Conservation (phyloP, 2,113 vertebrate species). For the Petromus typicus region DNA sequence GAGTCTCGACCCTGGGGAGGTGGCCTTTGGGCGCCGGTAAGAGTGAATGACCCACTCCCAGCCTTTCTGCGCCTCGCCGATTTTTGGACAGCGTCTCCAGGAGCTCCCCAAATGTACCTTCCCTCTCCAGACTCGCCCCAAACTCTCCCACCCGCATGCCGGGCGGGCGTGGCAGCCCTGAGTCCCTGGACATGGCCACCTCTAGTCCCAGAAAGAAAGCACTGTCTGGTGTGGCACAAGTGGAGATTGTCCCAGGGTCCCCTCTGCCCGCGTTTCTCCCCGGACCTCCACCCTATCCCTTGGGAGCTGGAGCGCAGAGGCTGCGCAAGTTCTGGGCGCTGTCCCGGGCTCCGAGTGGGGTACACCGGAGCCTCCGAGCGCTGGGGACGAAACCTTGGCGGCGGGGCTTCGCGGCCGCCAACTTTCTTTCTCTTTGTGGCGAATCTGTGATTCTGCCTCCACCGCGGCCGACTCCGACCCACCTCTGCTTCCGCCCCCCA, state of each 20-base stretch:
- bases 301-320: neutral
- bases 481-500: conserved; percentile 71
- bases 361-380: neutral
- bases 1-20: neutral
- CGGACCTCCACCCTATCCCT: neutral
- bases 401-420: conserved; percentile 17
- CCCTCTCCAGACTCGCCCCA: neutral
- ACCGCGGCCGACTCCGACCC: conserved; percentile 59
- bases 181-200: neutral
- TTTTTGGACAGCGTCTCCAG: neutral
- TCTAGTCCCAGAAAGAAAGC: neutral
- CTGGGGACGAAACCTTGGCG: neutral
- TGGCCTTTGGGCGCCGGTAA: neutral
- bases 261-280: neutral
- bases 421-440: conserved; percentile 74
- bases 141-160: neutral
- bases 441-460: neutral
- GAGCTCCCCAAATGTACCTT: neutral
- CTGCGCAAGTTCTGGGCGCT: neutral
- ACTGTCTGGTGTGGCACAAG: neutral
- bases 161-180: neutral
- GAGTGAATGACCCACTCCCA: neutral
- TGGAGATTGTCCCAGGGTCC: neutral
- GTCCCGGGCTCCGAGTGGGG: neutral
- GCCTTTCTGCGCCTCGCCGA: neutral